Conservation (phyloP, 2,113 vertebrate species). For the Pterocles orientalis region DNA sequence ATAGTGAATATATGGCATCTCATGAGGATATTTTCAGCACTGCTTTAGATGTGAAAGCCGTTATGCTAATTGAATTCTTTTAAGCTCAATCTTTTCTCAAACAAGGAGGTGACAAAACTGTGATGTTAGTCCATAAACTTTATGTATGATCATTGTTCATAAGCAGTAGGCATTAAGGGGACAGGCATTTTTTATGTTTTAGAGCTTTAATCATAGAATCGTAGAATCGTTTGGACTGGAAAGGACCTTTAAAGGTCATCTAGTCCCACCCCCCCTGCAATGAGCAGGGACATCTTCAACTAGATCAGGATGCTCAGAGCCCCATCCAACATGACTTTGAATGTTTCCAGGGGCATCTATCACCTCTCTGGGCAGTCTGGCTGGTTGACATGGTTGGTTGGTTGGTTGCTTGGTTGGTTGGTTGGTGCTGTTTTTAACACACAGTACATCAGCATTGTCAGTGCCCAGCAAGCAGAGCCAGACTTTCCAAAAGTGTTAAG, state of each 20-base stretch:
- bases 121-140: neutral
- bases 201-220: neutral
- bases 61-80: constrained; percentile 29
- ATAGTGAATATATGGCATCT: neutral
- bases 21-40: neutral
- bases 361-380: neutral
- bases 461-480: neutral
- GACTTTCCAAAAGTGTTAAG: neutral
- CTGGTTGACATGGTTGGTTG: neutral
- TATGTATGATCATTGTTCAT: neutral
- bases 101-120: neutral
- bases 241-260: neutral
- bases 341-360: neutral
- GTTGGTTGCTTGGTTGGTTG: neutral
- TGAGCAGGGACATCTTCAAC: neutral
- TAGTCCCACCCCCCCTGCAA: neutral
- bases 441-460: neutral
- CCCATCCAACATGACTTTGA: neutral
- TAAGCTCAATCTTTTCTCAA: neutral
- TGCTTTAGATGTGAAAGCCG: constrained; percentile 22
- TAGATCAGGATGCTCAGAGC: neutral
- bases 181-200: neutral
- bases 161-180: neutral
- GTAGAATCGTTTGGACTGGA: neutral
- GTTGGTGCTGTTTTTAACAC: neutral